Evolutionary conservation across 1,140 invertebrate species (phyloP).

Genomic region (Plectus sambesii): DNA sequence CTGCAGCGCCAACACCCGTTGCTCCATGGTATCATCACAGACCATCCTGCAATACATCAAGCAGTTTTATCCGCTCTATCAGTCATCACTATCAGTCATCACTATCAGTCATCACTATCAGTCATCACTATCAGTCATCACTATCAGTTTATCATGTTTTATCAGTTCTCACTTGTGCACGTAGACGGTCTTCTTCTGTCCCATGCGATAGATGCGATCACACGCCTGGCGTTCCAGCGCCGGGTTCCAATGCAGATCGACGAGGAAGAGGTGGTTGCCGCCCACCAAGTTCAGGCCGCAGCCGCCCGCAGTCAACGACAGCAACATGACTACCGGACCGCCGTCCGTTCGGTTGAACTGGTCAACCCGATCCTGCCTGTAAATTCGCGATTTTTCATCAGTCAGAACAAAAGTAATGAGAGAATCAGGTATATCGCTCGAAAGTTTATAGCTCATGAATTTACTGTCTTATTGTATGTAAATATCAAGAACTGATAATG

Average conservation of each 20-base stretch:
- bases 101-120: no score
- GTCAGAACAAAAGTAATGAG: no score
- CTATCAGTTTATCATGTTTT: no score
- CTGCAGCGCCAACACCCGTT: slow-evolving; percentile 66
- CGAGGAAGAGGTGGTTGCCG: slow-evolving; percentile 72
- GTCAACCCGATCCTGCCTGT: slow-evolving; percentile 21
- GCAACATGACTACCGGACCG: slow-evolving; percentile 51
- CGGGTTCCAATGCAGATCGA: slow-evolving; percentile 91
- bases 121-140: no score
- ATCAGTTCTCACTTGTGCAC: slow-evolving; percentile 67
- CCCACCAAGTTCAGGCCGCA: slow-evolving; percentile 78
- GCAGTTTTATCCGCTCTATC: no score
- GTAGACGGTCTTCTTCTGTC: slow-evolving; percentile 65
- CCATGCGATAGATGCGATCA: slow-evolving; percentile 77
- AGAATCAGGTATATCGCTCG: no score
- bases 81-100: no score
- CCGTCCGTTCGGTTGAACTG: slow-evolving; percentile 19
- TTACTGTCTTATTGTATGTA: no score
- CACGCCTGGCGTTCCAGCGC: slow-evolving; percentile 79
- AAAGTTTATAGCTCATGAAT: no score
- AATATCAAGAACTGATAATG: no score
- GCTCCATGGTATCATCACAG: slow-evolving; percentile 69
- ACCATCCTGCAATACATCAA: slow-evolving; percentile 57
- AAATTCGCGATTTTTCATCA: slow-evolving; percentile 1
- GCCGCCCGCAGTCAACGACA: slow-evolving; percentile 75